Evolutionary conservation across 2,113 vertebrate genomes (phyloP).

Genomic region (Corythaeola cristata): DNA sequence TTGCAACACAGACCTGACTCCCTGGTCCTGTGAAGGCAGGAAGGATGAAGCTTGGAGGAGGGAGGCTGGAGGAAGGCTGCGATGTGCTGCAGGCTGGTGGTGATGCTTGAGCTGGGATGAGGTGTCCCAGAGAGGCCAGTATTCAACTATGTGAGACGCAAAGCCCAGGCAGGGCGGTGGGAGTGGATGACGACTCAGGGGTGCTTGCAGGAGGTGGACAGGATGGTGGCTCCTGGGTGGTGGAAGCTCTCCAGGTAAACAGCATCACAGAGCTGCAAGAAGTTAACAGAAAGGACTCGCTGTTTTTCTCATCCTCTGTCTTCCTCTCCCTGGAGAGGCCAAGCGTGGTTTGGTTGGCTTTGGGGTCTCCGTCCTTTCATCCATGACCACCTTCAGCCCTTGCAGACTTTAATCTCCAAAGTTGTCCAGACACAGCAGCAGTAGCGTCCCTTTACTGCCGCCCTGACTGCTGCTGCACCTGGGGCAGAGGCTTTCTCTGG

Average conservation of each 20-base stretch:
- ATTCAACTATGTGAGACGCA: not conserved
- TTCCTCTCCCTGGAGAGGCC: not conserved
- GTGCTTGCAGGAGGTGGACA: not conserved
- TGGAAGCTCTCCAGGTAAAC: not conserved
- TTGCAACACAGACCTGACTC: not conserved
- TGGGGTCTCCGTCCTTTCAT: not conserved
- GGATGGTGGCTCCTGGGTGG: not conserved
- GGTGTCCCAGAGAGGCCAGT: not conserved
- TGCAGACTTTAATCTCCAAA: not conserved
- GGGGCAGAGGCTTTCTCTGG: not conserved
- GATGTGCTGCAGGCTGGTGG: not conserved
- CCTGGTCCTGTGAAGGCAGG: not conserved
- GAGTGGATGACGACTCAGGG: not conserved
- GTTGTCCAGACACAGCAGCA: not conserved
- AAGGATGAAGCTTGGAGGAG: not conserved
- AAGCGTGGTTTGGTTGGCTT: not conserved
- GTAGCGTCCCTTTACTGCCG: not conserved
- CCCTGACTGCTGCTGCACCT: not conserved
- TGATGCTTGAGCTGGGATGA: fast-evolving
- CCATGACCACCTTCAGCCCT: not conserved
- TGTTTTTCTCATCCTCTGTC: not conserved
- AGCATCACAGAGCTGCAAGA: not conserved
- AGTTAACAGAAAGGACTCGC: not conserved
- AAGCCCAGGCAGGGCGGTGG: not conserved
- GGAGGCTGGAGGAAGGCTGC: not conserved